These are phyloP conservation scores for Aix galericulata DNA, from an alignment of 2,113 vertebrate species.

Conservation along the genomic window DNA sequence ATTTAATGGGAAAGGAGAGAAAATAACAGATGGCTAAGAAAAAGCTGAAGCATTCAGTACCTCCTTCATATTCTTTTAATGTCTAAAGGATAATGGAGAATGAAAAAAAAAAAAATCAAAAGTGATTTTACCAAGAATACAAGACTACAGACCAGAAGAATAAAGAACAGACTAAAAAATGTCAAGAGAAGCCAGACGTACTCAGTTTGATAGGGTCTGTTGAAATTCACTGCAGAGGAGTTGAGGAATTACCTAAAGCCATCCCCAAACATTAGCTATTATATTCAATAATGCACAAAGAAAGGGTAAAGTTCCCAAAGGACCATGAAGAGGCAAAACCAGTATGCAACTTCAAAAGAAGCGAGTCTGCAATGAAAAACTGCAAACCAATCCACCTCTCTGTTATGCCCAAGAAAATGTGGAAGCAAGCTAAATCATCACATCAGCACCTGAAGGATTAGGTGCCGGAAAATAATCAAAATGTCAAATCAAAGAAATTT, in stretches of 20 bases:
- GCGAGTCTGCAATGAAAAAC: not conserved
- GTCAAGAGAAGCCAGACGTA: not conserved
- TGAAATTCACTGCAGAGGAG: not conserved
- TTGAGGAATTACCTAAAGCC: constrained; percentile 42
- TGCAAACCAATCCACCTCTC: not conserved
- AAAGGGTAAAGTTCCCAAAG: not conserved
- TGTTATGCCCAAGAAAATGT: not conserved
- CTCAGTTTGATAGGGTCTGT: not conserved
- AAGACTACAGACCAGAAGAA: not conserved
- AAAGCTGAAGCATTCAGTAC: not conserved
- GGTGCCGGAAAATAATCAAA: not conserved
- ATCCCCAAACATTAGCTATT: constrained; percentile 31
- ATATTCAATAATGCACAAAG: constrained; percentile 2
- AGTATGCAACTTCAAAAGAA: not conserved
- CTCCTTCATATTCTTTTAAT: constrained; percentile 5
- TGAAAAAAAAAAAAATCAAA: not conserved
- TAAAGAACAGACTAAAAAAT: not conserved
- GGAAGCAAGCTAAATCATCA: not conserved
- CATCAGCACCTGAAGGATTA: not conserved
- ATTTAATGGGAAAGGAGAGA: constrained; percentile 29
- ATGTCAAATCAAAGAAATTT: fast-evolving
- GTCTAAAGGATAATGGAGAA: constrained; percentile 12
- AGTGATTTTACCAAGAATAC: not conserved
- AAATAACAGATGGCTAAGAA: constrained; percentile 12
- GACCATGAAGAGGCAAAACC: not conserved